phyloP scores from a whole-genome alignment of 1,140 invertebrate species.

The Octopus bimaculoides region DNA sequence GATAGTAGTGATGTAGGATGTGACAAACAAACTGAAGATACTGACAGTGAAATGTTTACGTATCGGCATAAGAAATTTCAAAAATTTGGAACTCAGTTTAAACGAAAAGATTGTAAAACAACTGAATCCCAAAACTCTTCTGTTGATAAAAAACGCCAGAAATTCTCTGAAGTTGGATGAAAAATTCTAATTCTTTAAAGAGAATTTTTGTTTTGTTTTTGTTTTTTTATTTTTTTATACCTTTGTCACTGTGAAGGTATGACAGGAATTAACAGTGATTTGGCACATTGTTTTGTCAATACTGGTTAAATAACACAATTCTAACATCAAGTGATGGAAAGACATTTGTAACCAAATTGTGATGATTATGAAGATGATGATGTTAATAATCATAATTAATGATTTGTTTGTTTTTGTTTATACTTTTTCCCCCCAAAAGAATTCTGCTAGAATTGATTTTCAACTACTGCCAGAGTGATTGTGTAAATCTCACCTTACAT shows the following conservation, averaged over 20 bases:
- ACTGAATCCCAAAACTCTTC: background rate
- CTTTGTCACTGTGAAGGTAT: background rate
- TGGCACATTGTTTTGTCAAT: background rate
- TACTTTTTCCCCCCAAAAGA: background rate
- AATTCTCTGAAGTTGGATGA: background rate
- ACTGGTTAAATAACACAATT: background rate
- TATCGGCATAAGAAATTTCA: slow-evolving; percentile 12
- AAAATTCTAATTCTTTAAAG: background rate
- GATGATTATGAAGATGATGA: background rate
- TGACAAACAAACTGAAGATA: background rate
- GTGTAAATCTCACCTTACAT: background rate
- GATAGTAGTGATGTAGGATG: background rate
- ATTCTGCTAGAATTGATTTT: slow-evolving; percentile 1
- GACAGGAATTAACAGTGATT: background rate
- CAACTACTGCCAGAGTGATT: background rate
- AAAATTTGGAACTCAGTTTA: slow-evolving; percentile 9
- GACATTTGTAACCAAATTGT: background rate
- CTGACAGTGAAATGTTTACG: background rate
- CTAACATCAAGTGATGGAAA: background rate
- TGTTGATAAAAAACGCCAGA: slow-evolving; percentile 2
- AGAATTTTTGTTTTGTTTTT: background rate
- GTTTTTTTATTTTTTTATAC: too few relatives aligned
- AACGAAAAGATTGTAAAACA: slow-evolving; percentile 5
- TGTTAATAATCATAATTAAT: background rate
- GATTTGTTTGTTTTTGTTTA: background rate